Base-by-base conservation (phyloP, 2,888 invertebrate species). In the Ceratothoa steindachneri region DNA sequence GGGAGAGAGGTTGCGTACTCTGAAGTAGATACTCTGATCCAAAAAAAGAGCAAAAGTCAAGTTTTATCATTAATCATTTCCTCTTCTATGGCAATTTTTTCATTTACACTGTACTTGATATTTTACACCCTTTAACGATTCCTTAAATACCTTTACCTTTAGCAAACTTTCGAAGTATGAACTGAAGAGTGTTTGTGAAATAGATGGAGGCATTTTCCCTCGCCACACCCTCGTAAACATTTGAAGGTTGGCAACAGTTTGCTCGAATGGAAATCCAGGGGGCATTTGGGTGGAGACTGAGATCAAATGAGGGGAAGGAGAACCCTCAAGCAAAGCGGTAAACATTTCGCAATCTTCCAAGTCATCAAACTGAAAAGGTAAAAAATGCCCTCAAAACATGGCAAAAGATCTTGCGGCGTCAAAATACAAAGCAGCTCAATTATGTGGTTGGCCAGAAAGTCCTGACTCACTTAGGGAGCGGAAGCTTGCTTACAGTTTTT, bases 151-250 rank as follows among this genome's bases (percentile, higher is more conserved):
- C n/a, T n/a, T 81, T 81, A 86, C 86, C 83, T 85, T 84, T 64
- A 86, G 82, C 29, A 86, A 81, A 80, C 83, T 83, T 80, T 86
- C 85, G 81, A 86, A 85, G 66, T 85, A 82, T 29, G 74, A 74
- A 55, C 77, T 80, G 65, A 80, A 73, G 22, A 60, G 22, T 0
- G 69, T 30, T 78, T 80, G 53, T 4, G 66, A 22, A n/a, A 52
- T 19, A 75, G 69, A 27, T 70, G 82, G 74, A 67, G 83, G 81
- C 41, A 86, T 82, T 69, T 84, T 83, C 30, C 84, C 83, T 69
- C 85, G 81, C 86, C 92, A 92, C 24, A 95, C 89, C 83, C 95
- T 93, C 0, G 93, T 89, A 82, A 93, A 93, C 91, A 93, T 92
- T 86, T 93, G 91, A 55, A 91, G 85, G 83, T 90, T 90, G 81